phyloP scores from a whole-genome alignment of 2,888 invertebrate species.

The Anaspis maculata region DNA sequence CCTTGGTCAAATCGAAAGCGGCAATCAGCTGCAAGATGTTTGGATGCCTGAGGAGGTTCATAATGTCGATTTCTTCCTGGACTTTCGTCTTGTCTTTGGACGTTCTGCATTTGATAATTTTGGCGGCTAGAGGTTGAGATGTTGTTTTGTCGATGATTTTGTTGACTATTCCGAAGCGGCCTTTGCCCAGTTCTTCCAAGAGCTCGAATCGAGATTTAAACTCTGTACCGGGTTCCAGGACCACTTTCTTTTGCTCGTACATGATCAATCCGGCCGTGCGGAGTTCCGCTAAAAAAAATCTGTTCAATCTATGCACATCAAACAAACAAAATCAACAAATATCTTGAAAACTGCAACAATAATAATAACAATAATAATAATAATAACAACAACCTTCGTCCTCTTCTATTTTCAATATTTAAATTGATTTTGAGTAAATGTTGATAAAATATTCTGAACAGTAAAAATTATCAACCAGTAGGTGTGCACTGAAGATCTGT shows the following conservation, averaged over 20 bases:
- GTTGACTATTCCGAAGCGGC: slow-evolving; percentile 64
- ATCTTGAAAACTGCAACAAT: slow-evolving; percentile 19
- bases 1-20: slow-evolving; percentile 67
- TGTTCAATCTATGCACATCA: too few relatives aligned
- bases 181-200: slow-evolving; percentile 67
- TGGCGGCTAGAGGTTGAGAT: slow-evolving; percentile 67
- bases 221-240: slow-evolving; percentile 47
- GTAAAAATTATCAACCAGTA: too few relatives aligned
- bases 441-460: too few relatives aligned
- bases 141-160: slow-evolving; percentile 59
- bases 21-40: slow-evolving; percentile 76
- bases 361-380: too few relatives aligned
- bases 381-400: too few relatives aligned
- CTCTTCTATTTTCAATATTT: too few relatives aligned
- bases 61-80: slow-evolving; percentile 74
- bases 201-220: slow-evolving; percentile 57
- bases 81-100: slow-evolving; percentile 68
- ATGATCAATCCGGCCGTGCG: too few relatives aligned
- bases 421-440: too few relatives aligned
- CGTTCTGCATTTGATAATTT: slow-evolving; percentile 68
- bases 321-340: too few relatives aligned
- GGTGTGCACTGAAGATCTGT: too few relatives aligned
- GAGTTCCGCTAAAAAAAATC: too few relatives aligned
- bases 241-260: too few relatives aligned
- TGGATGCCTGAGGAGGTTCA: slow-evolving; percentile 77